Percentiles rank a stretch among this genome's conserved stretches.
Conservation (phyloP, 2,797 vertebrate genomes). For the Acridotheres tristis region DNA sequence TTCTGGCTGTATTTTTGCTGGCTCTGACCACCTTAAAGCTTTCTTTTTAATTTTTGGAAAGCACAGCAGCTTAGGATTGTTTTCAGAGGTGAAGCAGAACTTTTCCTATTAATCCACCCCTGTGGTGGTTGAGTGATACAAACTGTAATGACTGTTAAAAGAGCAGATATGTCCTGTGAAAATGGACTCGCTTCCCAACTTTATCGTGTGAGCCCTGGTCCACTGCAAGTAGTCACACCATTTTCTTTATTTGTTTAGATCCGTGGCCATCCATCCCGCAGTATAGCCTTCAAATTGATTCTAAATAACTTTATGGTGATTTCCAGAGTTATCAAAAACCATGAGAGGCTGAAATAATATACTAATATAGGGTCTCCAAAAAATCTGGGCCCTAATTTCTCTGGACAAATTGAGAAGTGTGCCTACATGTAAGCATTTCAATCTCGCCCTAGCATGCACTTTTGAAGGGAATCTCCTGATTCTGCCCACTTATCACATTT, state of each 20-base stretch:
- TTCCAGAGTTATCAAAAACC: background rate
- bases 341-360: background rate
- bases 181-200: background rate
- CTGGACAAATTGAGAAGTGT: background rate
- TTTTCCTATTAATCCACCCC: background rate
- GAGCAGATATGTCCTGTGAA: accelerated
- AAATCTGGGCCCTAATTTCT: background rate
- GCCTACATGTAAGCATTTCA: background rate
- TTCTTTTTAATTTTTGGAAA: background rate
- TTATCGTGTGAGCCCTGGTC: background rate
- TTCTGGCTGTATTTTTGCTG: background rate
- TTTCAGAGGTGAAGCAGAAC: background rate
- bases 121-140: background rate
- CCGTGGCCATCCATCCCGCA: background rate
- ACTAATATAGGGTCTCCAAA: background rate
- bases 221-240: background rate
- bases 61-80: background rate
- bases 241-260: background rate
- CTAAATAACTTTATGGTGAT: background rate
- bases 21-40: background rate
- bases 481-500: background rate
- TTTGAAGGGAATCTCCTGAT: background rate
- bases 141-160: background rate
- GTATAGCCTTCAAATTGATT: background rate
- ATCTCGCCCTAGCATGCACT: background rate